Base-by-base conservation (phyloP, 2,888 invertebrate genomes). In the Scaptomyza cyrtandrae region DNA sequence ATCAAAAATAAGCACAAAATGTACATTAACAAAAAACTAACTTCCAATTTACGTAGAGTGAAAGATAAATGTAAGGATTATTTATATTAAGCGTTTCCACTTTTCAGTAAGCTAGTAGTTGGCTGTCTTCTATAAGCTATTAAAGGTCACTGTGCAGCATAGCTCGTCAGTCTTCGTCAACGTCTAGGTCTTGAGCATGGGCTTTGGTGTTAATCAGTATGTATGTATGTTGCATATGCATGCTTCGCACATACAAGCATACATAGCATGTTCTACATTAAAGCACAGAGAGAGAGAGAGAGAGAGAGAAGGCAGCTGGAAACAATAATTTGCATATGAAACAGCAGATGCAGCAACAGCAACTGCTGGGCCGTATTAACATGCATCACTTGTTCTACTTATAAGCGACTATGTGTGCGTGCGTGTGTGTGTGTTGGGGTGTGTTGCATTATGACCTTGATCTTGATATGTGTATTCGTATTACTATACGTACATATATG, bases 311-410 rank as follows among this genome's bases (percentile, higher is more conserved):
- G 31, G 14, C 37, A 54, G 64, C 39, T 45, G 53, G 46, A 61
- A 52, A 67, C 62, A 71, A 71, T 59, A 56, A 75, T 75, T 75
- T 75, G 74, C 74, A 75, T 75, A 63, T 24, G 55, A 56, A 54
- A 57, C 65, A 39, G 70, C 73, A 50, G 54, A 43, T 44, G 57
- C 44, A 31, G 50, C 69, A 29, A 50, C 19, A 46, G 49, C 48
- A 74, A 65, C 58, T 55, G 49, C 55, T 56, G 53, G 43, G 62
- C 45, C 33, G 14, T 58, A 59, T 59, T 65, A 56, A 16, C 66
- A 74, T 62, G 71, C 67, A 53, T 54, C 74, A 75, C 74, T 71
- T 71, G 67, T 44, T 66, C 71, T 54, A 63, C 62, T 67, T 74
- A 60, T 31, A 45, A 41, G 27, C 19, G 19, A 29, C 14, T 52